These are phyloP conservation scores for Protonibea diacanthus DNA, from an alignment of 2,797 vertebrate genomes.

Conservation along the genomic window DNA sequence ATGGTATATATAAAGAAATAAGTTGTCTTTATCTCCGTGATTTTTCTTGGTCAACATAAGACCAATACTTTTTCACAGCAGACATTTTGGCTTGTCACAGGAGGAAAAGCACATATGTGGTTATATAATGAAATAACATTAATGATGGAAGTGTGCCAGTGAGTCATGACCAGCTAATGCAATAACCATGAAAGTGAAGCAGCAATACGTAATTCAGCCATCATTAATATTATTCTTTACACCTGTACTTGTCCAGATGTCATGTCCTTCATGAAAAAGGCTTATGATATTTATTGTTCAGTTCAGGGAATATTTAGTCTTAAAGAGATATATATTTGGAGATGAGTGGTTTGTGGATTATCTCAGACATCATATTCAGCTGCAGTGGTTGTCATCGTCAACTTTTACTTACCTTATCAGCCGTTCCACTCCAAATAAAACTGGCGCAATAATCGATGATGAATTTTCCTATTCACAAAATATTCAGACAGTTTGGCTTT, in stretches of 20 bases:
- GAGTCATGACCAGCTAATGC: neutral
- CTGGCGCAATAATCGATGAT: no score
- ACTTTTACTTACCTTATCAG: neutral
- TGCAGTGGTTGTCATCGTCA: slow-evolving; percentile 9
- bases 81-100: neutral
- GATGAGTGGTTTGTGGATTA: slow-evolving; percentile 8
- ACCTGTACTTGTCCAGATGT: neutral
- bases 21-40: neutral
- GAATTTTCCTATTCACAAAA: neutral
- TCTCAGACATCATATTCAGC: neutral
- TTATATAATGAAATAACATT: neutral
- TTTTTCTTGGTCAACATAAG: neutral
- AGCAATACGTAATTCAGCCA: neutral
- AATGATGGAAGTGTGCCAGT: slow-evolving; percentile 5
- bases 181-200: neutral
- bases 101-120: neutral
- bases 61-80: neutral
- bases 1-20: neutral
- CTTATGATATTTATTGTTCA: neutral
- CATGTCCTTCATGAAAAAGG: neutral
- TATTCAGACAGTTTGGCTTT: neutral
- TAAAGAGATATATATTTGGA: neutral
- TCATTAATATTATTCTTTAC: neutral
- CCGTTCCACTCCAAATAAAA: neutral
- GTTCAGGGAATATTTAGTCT: neutral